phyloP scores from a whole-genome alignment of 2,888 invertebrate genomes.

The Hartigia nigra region DNA sequence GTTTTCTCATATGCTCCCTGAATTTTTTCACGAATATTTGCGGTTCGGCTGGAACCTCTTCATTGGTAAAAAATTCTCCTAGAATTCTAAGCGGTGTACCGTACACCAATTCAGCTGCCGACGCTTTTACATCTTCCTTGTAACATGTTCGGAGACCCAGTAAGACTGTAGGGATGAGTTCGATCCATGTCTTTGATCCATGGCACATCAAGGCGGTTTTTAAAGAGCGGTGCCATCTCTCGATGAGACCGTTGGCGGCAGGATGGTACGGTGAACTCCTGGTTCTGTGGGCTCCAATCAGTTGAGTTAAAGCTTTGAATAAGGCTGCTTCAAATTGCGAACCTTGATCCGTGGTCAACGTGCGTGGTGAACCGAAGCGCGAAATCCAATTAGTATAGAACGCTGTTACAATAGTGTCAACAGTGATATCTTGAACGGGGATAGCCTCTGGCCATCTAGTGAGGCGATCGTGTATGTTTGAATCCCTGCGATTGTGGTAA shows the following conservation, averaged over 20 bases:
- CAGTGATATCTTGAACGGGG: no score
- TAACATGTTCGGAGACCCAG: slow-evolving; percentile 26
- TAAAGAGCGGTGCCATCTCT: slow-evolving; percentile 44
- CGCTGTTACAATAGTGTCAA: no score
- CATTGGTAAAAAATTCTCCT: slow-evolving; percentile 28
- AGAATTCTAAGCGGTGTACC: slow-evolving; percentile 34
- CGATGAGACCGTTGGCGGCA: slow-evolving; percentile 34
- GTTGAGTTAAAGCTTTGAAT: slow-evolving; percentile 27
- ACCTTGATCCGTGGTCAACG: slow-evolving; percentile 39
- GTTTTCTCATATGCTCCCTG: slow-evolving; percentile 14
- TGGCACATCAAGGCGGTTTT: slow-evolving; percentile 42
- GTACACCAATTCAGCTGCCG: slow-evolving; percentile 33
- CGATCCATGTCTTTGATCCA: slow-evolving; percentile 24
- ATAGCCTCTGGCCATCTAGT: slow-evolving; percentile 36
- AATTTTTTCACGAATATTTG: slow-evolving; percentile 21
- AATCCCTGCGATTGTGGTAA: no score
- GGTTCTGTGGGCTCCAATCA: slow-evolving; percentile 28
- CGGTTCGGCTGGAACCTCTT: slow-evolving; percentile 16
- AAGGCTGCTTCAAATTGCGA: slow-evolving; percentile 40
- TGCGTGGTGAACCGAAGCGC: slow-evolving; percentile 35
- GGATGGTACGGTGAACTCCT: slow-evolving; percentile 34
- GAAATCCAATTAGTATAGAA: no score
- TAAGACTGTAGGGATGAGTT: slow-evolving; percentile 32
- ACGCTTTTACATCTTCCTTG: slow-evolving; percentile 29
- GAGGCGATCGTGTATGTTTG: no score